Percentiles rank a stretch among this genome's conserved stretches.
These are phyloP conservation scores for Sebastes matsubarae DNA, from an alignment of 2,797 vertebrate species.

Conservation along the genomic window DNA sequence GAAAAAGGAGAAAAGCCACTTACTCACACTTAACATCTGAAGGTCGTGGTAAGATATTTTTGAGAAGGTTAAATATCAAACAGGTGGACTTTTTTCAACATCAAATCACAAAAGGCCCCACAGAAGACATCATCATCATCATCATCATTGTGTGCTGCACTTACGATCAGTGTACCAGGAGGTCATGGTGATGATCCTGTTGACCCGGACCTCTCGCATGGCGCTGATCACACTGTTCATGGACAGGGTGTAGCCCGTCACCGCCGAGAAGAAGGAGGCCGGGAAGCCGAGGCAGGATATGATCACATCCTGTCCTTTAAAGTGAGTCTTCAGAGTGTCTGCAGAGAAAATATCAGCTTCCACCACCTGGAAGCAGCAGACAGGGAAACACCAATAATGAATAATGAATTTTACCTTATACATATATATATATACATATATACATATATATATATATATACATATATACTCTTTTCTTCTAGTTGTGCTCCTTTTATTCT, in stretches of 20 bases:
- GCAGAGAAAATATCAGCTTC: slow-evolving; percentile 82
- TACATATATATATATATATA: fast-evolving
- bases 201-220: slow-evolving; percentile 79
- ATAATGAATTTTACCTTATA: background rate
- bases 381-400: background rate
- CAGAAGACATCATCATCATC: background rate
- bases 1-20: background rate
- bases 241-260: slow-evolving; percentile 83
- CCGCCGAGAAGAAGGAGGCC: slow-evolving; percentile 68
- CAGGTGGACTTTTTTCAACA: background rate
- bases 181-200: slow-evolving; percentile 83
- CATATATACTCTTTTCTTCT: background rate
- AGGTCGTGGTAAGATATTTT: background rate
- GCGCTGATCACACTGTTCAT: slow-evolving; percentile 75
- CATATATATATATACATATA: no score
- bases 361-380: slow-evolving; percentile 77
- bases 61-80: background rate
- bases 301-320: slow-evolving; percentile 83
- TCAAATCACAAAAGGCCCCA: background rate
- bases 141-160: slow-evolving; percentile 2
- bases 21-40: background rate
- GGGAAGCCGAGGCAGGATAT: slow-evolving; percentile 87
- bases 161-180: slow-evolving; percentile 87
- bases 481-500: background rate
- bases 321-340: slow-evolving; percentile 77